Evolutionary conservation across 2,888 invertebrate species (phyloP).

Genomic region (Autographa pulchrina): DNA sequence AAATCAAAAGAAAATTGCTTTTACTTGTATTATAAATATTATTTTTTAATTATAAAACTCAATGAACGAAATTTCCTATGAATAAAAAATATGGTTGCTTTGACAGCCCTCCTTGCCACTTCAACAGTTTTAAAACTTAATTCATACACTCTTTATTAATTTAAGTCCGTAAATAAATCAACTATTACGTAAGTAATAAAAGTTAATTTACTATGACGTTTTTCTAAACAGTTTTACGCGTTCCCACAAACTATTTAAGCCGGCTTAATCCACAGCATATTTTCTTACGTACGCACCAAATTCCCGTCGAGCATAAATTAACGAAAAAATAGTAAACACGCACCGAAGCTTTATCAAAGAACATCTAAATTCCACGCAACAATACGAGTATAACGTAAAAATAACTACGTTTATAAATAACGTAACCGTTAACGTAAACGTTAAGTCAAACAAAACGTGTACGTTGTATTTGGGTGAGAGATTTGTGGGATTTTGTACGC

Average conservation of each 20-base stretch:
- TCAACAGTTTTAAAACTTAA: not conserved
- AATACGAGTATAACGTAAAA: constrained; percentile 42
- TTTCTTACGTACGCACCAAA: constrained; percentile 23
- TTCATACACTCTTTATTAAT: too few species aligned
- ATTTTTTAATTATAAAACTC: not conserved
- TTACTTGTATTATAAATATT: not conserved
- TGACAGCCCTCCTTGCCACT: not conserved
- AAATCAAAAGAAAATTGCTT: constrained; percentile 2
- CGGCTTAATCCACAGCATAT: constrained; percentile 7
- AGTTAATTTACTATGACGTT: not conserved
- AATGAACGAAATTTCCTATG: not conserved
- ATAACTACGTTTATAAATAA: constrained; percentile 56
- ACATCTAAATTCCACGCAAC: constrained; percentile 29
- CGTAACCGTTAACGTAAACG: constrained; percentile 38
- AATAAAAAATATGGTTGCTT: not conserved
- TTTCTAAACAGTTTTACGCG: not conserved
- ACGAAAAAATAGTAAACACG: constrained; percentile 40
- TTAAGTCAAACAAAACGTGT: constrained; percentile 38
- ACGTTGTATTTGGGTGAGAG: not conserved
- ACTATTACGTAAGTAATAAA: not conserved
- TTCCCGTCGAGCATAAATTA: constrained; percentile 21
- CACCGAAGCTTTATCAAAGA: constrained; percentile 32
- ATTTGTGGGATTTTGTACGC: constrained; percentile 6
- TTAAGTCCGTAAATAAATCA: not conserved
- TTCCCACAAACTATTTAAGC: not conserved